Percentiles rank a stretch among this genome's conserved stretches.
Conservation (phyloP, 2,797 vertebrate genomes). For the Kryptopterus vitreolus region DNA sequence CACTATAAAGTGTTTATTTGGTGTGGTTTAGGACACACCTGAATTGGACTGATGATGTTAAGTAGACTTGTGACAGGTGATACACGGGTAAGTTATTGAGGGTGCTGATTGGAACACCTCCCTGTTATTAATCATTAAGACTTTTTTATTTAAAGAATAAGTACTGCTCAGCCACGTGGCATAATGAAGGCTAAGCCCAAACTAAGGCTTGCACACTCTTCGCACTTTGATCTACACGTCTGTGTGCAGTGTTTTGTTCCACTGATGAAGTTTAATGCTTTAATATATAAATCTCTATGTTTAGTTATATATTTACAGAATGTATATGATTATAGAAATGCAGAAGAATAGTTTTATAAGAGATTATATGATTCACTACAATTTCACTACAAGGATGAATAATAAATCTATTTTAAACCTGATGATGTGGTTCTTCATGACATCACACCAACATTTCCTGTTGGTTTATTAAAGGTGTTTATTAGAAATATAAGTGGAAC, state of each 20-base stretch:
- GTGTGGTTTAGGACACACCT: neutral
- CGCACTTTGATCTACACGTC: slow-evolving; percentile 66
- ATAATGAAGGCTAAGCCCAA: slow-evolving; percentile 52
- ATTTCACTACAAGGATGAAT: neutral
- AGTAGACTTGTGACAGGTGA: neutral
- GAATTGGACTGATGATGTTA: neutral
- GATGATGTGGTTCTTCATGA: slow-evolving; percentile 41
- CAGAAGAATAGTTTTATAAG: slow-evolving; percentile 1
- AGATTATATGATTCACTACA: slow-evolving; percentile 2
- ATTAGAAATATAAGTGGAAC: slow-evolving; percentile 5
- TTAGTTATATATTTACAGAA: slow-evolving; percentile 33
- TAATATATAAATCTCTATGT: slow-evolving; percentile 36
- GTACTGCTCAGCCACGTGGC: neutral
- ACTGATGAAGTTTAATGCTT: slow-evolving; percentile 20
- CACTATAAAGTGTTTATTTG: neutral
- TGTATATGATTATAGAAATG: neutral
- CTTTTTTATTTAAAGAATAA: neutral
- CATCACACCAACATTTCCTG: neutral
- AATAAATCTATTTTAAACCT: slow-evolving; percentile 17
- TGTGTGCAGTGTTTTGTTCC: slow-evolving; percentile 71
- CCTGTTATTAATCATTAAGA: neutral
- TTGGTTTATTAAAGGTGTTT: slow-evolving; percentile 29
- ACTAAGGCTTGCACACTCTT: slow-evolving; percentile 44
- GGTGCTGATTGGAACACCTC: slow-evolving; percentile 1
- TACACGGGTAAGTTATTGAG: neutral